Evolutionary conservation across 2,888 invertebrate species (phyloP).

Genomic region (Andricus curvator): DNA sequence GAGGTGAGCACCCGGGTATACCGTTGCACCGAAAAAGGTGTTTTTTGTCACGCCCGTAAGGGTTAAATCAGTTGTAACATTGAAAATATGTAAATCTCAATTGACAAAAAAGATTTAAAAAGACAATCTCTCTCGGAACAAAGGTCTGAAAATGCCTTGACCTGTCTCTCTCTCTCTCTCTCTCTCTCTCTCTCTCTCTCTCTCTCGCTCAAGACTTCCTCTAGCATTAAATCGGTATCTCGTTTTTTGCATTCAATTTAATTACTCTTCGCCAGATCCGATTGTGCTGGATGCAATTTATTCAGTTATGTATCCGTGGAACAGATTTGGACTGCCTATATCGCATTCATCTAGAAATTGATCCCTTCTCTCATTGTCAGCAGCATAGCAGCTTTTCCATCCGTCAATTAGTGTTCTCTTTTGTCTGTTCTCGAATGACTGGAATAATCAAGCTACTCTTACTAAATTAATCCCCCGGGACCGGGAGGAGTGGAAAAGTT

Average conservation of each 20-base stretch:
- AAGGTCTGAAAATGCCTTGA: too few species aligned
- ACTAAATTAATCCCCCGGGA: background rate
- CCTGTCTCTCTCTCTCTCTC: background rate
- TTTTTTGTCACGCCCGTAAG: too few species aligned
- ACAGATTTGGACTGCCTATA: background rate
- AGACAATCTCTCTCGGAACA: too few species aligned
- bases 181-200: too few species aligned
- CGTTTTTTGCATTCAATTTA: background rate
- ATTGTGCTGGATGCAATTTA: background rate
- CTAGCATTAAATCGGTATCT: background rate
- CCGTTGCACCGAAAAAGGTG: too few species aligned
- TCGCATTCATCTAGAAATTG: background rate
- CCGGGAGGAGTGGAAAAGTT: background rate
- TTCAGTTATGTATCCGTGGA: background rate
- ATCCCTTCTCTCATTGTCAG: background rate
- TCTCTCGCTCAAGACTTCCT: background rate
- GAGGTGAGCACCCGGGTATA: too few species aligned
- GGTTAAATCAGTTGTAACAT: too few species aligned
- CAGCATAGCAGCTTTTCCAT: background rate
- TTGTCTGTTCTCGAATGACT: background rate
- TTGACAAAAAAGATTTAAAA: too few species aligned
- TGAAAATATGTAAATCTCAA: too few species aligned
- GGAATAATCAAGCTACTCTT: background rate
- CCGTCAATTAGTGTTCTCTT: conserved; percentile 1
- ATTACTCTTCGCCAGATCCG: background rate